Evolutionary conservation across 2,113 vertebrate species (phyloP).

Genomic region (Ailuropoda melanoleuca): DNA sequence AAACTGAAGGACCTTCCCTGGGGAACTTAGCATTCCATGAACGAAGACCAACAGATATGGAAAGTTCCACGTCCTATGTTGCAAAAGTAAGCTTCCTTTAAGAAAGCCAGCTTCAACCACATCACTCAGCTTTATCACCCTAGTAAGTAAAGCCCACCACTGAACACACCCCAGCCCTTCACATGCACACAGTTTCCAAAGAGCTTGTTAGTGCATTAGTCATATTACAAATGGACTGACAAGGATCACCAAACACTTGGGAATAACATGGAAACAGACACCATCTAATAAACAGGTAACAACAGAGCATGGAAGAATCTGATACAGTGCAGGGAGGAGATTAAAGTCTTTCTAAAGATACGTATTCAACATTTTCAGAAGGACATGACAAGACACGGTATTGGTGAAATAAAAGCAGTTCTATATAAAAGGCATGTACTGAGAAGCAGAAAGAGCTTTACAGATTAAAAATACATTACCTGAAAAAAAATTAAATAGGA

Average conservation of each 20-base stretch:
- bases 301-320: background rate
- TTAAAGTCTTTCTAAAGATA: background rate
- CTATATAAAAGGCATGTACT: background rate
- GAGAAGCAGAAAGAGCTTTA: background rate
- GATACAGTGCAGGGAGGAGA: too few species aligned
- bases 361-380: background rate
- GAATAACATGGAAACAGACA: background rate
- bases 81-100: background rate
- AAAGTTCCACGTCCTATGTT: background rate
- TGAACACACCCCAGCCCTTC: background rate
- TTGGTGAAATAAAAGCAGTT: background rate
- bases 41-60: background rate
- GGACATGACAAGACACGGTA: background rate
- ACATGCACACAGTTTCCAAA: background rate
- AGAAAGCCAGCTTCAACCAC: background rate
- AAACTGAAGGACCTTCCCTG: background rate
- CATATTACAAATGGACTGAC: background rate
- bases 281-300: background rate
- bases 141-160: background rate
- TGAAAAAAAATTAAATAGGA: background rate
- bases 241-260: background rate
- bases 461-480: constrained; percentile 7
- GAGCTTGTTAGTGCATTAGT: background rate
- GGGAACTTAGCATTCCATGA: background rate
- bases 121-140: background rate